A percentile compares a stretch with the other conserved stretches of the same genome.
Evolutionary conservation across 1,140 invertebrate species (phyloP).

Genomic region (Drosophila saltans): DNA sequence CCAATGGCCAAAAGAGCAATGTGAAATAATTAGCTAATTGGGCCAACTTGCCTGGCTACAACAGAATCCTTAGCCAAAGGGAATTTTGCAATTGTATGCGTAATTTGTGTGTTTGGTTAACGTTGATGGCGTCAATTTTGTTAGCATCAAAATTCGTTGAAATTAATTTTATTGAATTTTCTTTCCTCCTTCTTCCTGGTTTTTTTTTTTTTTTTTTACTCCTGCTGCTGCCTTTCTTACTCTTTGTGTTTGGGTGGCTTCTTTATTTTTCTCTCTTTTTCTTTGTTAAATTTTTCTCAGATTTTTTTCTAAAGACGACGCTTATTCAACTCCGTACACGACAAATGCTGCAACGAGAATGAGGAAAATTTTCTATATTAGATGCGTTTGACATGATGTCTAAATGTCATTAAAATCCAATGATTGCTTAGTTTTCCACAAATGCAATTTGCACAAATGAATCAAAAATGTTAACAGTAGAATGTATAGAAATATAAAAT

Average conservation of each 20-base stretch:
- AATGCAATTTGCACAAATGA: neutral
- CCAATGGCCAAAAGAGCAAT: conserved; percentile 53
- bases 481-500: too few relatives aligned
- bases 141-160: conserved; percentile 42
- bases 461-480: neutral
- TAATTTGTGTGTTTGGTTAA: conserved; percentile 65
- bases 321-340: conserved; percentile 64
- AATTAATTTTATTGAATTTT: neutral
- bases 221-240: neutral
- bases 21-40: conserved; percentile 29
- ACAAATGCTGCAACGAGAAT: conserved; percentile 82
- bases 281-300: conserved; percentile 12
- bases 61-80: conserved; percentile 79
- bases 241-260: neutral
- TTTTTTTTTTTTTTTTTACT: neutral
- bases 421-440: conserved; percentile 19
- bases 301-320: conserved; percentile 24
- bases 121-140: conserved; percentile 36
- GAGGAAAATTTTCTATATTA: conserved; percentile 58
- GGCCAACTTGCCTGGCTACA: conserved; percentile 52
- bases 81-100: conserved; percentile 83
- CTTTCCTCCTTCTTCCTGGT: neutral
- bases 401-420: conserved; percentile 43
- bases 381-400: conserved; percentile 58
- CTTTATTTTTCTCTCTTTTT: neutral